phyloP scores from a whole-genome alignment of 2,113 vertebrate genomes.

The Callorhinus ursinus region DNA sequence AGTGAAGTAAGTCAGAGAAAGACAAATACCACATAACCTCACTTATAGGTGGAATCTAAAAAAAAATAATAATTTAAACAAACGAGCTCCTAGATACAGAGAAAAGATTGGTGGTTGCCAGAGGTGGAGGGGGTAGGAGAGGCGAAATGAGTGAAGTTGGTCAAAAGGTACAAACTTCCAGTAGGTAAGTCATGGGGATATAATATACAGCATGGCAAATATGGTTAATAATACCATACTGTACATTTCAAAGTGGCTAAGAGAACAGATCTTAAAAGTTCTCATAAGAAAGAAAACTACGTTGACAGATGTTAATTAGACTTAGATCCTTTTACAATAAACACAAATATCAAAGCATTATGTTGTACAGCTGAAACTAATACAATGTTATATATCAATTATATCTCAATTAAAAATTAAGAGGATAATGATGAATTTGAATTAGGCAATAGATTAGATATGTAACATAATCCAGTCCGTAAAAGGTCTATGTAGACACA shows the following conservation, averaged over 20 bases:
- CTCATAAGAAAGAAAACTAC: neutral
- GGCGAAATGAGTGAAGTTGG: neutral
- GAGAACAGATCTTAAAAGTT: neutral
- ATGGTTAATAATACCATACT: neutral
- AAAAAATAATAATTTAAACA: neutral
- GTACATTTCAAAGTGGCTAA: neutral
- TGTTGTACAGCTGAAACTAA: neutral
- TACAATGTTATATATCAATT: neutral
- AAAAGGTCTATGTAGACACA: neutral
- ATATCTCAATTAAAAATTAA: neutral
- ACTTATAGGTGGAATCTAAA: neutral
- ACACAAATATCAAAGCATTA: neutral
- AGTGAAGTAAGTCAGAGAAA: neutral
- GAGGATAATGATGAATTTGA: neutral
- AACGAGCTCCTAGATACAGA: neutral
- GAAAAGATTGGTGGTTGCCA: neutral
- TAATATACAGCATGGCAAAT: neutral
- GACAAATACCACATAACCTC: neutral
- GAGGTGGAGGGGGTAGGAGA: neutral
- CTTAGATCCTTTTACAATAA: neutral
- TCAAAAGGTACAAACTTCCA: neutral
- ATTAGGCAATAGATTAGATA: constrained; percentile 7
- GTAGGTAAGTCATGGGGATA: neutral
- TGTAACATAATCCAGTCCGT: neutral
- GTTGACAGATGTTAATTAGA: neutral